phyloP scores from a whole-genome alignment of 2,888 invertebrate genomes.

The Archaeoteleia sp. region DNA sequence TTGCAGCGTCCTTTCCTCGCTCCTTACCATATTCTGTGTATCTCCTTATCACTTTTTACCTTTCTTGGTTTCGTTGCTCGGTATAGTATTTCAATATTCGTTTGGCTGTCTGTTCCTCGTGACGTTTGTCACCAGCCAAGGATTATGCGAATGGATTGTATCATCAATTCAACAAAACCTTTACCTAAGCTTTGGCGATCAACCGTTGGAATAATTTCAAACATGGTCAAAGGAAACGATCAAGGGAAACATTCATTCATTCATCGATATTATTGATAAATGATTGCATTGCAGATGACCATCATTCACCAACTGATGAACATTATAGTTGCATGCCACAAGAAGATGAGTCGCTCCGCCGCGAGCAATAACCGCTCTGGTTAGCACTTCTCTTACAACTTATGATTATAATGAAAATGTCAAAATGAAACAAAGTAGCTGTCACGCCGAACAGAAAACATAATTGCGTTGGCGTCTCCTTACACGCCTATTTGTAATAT shows the following conservation, averaged over 20 bases:
- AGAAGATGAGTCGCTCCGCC: slow-evolving; percentile 38
- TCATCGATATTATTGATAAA: slow-evolving; percentile 39
- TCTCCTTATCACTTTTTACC: slow-evolving; percentile 38
- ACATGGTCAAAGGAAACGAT: slow-evolving; percentile 20
- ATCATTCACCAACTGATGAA: slow-evolving; percentile 43
- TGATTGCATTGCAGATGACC: slow-evolving; percentile 41
- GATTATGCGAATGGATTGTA: slow-evolving; percentile 64
- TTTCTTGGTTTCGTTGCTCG: slow-evolving; percentile 29
- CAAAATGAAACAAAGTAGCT: slow-evolving; percentile 51
- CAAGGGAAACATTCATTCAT: slow-evolving; percentile 21
- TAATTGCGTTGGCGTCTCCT: slow-evolving; percentile 37
- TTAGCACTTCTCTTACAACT: slow-evolving; percentile 41
- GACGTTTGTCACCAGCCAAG: slow-evolving; percentile 63
- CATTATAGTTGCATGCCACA: slow-evolving; percentile 27
- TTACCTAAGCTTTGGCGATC: slow-evolving; percentile 24
- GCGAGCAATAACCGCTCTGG: slow-evolving; percentile 44
- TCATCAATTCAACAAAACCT: slow-evolving; percentile 63
- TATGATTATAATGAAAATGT: slow-evolving; percentile 46
- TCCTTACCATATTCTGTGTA: slow-evolving; percentile 25
- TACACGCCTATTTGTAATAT: slow-evolving; percentile 39
- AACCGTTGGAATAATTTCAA: slow-evolving; percentile 13
- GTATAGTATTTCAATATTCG: slow-evolving; percentile 59
- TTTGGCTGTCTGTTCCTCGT: slow-evolving; percentile 62
- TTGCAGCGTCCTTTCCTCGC: slow-evolving; percentile 18
- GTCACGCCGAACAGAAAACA: slow-evolving; percentile 32